These are phyloP conservation scores for Drosophila simulans DNA, from an alignment of 1,140 invertebrate genomes.

Conservation along the genomic window DNA sequence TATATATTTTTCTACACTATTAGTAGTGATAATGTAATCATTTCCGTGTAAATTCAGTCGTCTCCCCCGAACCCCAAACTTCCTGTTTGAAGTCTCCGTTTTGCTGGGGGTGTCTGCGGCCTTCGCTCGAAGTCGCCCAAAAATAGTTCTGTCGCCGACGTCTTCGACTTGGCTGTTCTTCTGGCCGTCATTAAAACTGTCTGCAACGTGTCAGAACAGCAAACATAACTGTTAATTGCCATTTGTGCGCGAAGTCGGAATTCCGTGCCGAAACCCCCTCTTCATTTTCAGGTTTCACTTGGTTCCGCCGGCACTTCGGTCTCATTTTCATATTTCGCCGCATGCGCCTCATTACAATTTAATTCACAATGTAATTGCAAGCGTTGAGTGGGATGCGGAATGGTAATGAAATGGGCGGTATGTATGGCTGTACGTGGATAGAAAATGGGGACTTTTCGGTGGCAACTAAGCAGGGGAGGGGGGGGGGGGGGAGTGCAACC, in stretches of 20 bases:
- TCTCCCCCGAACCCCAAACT: constrained; percentile 22
- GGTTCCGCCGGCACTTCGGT: constrained; percentile 17
- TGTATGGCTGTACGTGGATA: not conserved
- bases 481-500: constrained; percentile 7
- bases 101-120: not conserved
- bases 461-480: constrained; percentile 15
- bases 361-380: constrained; percentile 81
- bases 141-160: constrained; percentile 62
- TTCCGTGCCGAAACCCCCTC: not conserved
- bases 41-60: constrained; percentile 2
- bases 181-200: constrained; percentile 74
- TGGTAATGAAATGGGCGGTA: not conserved
- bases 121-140: constrained; percentile 41
- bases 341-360: constrained; percentile 83
- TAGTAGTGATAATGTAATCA: not conserved
- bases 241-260: constrained; percentile 51
- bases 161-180: constrained; percentile 19
- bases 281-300: constrained; percentile 3
- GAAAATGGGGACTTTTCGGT: not conserved
- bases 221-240: constrained; percentile 83
- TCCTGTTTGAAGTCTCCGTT: constrained; percentile 32
- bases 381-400: constrained; percentile 22
- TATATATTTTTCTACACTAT: not conserved
- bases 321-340: constrained; percentile 75
- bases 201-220: constrained; percentile 74